Conservation (phyloP, 2,113 vertebrate species). For the Alces alces region DNA sequence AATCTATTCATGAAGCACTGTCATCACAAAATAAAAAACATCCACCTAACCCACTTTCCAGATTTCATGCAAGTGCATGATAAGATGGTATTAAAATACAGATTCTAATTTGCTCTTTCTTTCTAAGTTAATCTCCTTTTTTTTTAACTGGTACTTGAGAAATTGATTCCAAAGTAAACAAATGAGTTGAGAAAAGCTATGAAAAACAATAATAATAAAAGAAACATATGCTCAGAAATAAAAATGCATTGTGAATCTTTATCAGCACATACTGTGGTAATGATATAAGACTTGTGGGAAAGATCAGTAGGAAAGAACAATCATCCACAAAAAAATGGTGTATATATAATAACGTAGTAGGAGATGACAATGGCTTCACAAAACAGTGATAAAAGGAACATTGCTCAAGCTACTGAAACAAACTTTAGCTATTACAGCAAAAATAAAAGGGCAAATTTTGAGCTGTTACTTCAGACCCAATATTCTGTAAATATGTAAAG, state of each 20-base stretch:
- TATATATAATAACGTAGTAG: background rate
- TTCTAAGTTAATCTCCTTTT: background rate
- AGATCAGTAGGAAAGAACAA: background rate
- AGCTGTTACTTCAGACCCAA: background rate
- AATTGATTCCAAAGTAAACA: background rate
- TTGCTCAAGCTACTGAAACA: background rate
- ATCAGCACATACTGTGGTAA: background rate
- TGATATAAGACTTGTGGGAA: background rate
- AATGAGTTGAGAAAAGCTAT: background rate
- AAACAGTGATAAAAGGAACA: background rate
- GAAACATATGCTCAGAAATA: background rate
- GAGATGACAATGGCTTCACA: background rate
- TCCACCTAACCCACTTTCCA: background rate
- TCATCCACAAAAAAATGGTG: background rate
- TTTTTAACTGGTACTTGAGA: background rate
- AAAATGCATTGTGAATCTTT: background rate
- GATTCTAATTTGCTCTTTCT: background rate
- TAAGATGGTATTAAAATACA: background rate
- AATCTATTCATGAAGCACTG: background rate
- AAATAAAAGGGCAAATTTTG: background rate
- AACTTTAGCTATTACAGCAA: background rate
- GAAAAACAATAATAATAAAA: background rate
- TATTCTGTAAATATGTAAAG: background rate
- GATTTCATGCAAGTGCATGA: background rate
- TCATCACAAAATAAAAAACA: background rate